Evolutionary conservation across 2,797 vertebrate species (phyloP), one percentile per base, ranked within the genome.

Genomic region (Alauda arvensis): DNA sequence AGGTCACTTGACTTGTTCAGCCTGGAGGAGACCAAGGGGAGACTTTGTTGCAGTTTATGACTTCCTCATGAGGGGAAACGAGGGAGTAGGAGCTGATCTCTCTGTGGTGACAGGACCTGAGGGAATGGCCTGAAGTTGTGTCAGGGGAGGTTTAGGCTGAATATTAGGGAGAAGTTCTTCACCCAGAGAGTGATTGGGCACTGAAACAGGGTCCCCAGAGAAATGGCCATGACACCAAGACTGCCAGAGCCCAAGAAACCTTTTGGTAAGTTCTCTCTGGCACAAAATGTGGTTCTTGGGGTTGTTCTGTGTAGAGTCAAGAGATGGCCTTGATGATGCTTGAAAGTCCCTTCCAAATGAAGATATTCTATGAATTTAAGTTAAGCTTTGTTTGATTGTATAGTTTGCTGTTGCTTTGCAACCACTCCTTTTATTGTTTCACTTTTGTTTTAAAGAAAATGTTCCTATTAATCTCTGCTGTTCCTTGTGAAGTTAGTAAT

Each of bases 41-140:
- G 14, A 45, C 10, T 17, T 68, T 0, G 0, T 14, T 24, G 33
- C 25, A 26, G 9, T 29, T 31, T 63, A 24, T 6, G 17, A 3
- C 15, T 75, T 51, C 12, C 20, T 45, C 0, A 0, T 45, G 43
- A 56, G 17, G 20, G 7, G 8, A 45, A 57, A 42, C 0, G 0
- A 67, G 31, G 33, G 10, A 49, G 40, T 21, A 28, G 25, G 21
- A 39, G 6, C 10, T 9, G 18, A 26, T 45, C 20, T 53, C 7
- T 56, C 33, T 56, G 33, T 55, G 29, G n/a, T 34, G 37, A 40
- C 12, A 18, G 8, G 7, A 62, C 20, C 43, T 9, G 18, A 69
- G 12, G 8, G 12, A 51, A 62, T 10, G 51, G 39, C 10, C 13
- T 52, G 29, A 51, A 52, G 25, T 6, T 45, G 25, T 39, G n/a